Percentiles rank a stretch among this genome's conserved stretches.
Conservation (phyloP, 2,113 vertebrate genomes). For the Paracanthobrama guichenoti region DNA sequence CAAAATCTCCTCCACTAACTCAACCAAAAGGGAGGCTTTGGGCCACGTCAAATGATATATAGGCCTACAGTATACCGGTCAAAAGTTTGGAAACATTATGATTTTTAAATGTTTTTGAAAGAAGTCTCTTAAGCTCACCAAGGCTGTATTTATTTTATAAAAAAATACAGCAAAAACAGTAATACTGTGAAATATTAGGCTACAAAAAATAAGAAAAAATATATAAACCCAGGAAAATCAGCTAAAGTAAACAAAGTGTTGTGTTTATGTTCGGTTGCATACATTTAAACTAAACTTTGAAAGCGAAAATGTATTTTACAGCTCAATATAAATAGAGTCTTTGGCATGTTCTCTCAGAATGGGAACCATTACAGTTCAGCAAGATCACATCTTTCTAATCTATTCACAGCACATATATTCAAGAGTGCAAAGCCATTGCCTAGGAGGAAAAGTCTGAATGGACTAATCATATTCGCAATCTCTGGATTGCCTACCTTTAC, state of each 20-base stretch:
- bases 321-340: neutral
- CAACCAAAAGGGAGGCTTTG: neutral
- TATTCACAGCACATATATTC: slow-evolving; percentile 22
- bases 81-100: no score
- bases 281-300: neutral
- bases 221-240: neutral
- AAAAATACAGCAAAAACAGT: no score
- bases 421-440: slow-evolving; percentile 10
- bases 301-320: neutral
- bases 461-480: slow-evolving; percentile 5
- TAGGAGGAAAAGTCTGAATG: slow-evolving; percentile 25
- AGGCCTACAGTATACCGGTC: no score
- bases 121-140: no score
- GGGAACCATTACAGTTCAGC: slow-evolving; percentile 3
- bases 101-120: no score
- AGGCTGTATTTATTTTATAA: no score
- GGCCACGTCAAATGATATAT: no score
- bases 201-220: neutral
- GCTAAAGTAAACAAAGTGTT: neutral
- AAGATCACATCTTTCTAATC: neutral
- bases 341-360: neutral
- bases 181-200: no score
- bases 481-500: slow-evolving; percentile 1
- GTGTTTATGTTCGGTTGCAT: neutral
- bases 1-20: neutral